Evolutionary conservation across 2,113 vertebrate species (phyloP).

Genomic region (Erythrolamprus reginae): DNA sequence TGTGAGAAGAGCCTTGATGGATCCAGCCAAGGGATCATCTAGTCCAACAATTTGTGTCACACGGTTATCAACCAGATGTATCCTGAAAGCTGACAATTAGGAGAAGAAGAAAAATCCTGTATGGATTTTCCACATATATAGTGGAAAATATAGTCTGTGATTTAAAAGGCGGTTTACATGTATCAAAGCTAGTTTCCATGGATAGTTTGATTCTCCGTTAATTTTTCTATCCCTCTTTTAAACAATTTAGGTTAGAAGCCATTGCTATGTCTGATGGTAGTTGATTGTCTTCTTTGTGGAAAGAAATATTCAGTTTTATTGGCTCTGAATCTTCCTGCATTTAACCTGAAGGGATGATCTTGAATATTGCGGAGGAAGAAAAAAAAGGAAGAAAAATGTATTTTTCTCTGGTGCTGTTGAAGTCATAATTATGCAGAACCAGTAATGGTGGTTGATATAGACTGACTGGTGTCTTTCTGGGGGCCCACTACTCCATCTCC

Average conservation of each 20-base stretch:
- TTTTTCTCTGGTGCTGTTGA: neutral
- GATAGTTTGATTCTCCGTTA: neutral
- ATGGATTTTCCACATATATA: neutral
- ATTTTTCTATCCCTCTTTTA: neutral
- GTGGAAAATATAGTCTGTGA: neutral
- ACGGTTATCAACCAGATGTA: neutral
- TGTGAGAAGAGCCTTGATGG: neutral
- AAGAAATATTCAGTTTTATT: neutral
- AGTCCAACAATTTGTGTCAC: neutral
- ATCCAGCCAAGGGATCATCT: neutral
- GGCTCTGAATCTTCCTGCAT: neutral
- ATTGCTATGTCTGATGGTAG: neutral
- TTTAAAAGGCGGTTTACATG: neutral
- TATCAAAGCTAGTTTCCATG: neutral
- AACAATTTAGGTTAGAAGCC: neutral
- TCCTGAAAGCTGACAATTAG: neutral
- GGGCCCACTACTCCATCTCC: neutral
- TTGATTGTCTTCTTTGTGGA: neutral
- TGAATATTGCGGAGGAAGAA: neutral
- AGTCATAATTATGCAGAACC: neutral
- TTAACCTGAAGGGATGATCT: neutral
- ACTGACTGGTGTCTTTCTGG: neutral
- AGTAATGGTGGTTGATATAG: neutral
- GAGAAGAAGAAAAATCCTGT: neutral
- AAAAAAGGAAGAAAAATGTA: neutral